Evolutionary conservation across 2,888 invertebrate species (phyloP).

Genomic region (Crepidodera aurea): DNA sequence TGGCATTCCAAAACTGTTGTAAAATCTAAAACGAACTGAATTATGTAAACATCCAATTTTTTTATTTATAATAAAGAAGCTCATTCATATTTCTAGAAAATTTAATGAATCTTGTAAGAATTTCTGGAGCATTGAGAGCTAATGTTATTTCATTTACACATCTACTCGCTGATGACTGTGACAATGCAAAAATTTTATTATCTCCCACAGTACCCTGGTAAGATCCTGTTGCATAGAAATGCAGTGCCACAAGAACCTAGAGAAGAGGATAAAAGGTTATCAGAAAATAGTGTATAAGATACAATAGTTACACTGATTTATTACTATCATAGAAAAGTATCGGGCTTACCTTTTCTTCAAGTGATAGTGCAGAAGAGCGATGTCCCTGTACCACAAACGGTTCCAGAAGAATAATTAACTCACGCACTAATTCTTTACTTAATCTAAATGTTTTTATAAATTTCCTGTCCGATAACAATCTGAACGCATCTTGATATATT

Average conservation of each 20-base stretch:
- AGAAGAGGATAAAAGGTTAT: slow-evolving; percentile 11
- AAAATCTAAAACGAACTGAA: slow-evolving; percentile 11
- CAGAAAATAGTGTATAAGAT: neutral
- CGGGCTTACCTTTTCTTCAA: slow-evolving; percentile 10
- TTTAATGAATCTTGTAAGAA: slow-evolving; percentile 28
- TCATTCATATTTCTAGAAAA: slow-evolving; percentile 34
- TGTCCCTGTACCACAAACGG: slow-evolving; percentile 14
- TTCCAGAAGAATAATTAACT: neutral
- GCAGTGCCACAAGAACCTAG: slow-evolving; percentile 23
- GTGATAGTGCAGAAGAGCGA: slow-evolving; percentile 6
- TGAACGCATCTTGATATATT: slow-evolving; percentile 4
- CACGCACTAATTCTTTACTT: slow-evolving; percentile 4
- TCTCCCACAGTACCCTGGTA: slow-evolving; percentile 33
- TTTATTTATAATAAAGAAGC: slow-evolving; percentile 4
- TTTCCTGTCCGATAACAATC: neutral
- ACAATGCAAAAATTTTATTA: slow-evolving; percentile 29
- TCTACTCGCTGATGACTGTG: slow-evolving; percentile 34
- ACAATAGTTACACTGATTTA: slow-evolving; percentile 3
- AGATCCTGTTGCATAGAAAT: slow-evolving; percentile 36
- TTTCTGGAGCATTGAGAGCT: slow-evolving; percentile 19
- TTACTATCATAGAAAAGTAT: slow-evolving; percentile 1
- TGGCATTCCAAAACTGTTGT: slow-evolving; percentile 26
- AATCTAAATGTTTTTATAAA: slow-evolving; percentile 10
- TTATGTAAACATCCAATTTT: neutral
- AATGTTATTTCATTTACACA: slow-evolving; percentile 30